These are phyloP conservation scores for Nineta flava DNA, from an alignment of 2,888 invertebrate species.

Conservation along the genomic window DNA sequence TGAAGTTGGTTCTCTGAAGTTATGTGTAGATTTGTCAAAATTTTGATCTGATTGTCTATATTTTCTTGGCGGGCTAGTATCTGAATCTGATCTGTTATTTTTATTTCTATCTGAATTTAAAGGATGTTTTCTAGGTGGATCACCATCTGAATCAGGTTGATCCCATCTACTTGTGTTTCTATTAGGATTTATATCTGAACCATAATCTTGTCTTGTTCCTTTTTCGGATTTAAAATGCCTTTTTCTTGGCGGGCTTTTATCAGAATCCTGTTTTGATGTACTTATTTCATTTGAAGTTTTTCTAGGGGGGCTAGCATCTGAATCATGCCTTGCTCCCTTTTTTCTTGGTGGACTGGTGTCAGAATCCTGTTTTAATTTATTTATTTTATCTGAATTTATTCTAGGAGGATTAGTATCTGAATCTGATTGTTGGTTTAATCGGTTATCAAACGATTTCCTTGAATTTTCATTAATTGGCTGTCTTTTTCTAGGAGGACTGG, in stretches of 20 bases:
- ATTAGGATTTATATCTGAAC: slow-evolving; percentile 23
- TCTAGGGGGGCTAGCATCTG: slow-evolving; percentile 19
- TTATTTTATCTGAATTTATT: slow-evolving; percentile 5
- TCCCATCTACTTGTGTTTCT: slow-evolving; percentile 13
- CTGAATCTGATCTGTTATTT: slow-evolving; percentile 14
- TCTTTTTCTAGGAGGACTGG: too few species aligned
- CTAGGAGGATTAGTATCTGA: not conserved
- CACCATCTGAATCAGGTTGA: slow-evolving; percentile 12
- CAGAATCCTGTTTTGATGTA: slow-evolving; percentile 16
- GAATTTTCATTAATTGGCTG: too few species aligned
- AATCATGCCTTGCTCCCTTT: slow-evolving; percentile 15
- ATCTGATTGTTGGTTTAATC: too few species aligned
- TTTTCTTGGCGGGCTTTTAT: slow-evolving; percentile 19
- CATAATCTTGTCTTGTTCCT: slow-evolving; percentile 5
- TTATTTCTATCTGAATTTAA: slow-evolving; percentile 18
- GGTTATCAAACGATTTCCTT: too few species aligned
- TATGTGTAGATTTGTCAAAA: too few species aligned
- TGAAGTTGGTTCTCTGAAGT: too few species aligned
- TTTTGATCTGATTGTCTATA: slow-evolving; percentile 20
- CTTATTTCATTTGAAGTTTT: too few species aligned
- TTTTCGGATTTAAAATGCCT: slow-evolving; percentile 1
- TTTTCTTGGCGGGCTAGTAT: slow-evolving; percentile 16
- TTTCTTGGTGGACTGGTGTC: slow-evolving; percentile 6
- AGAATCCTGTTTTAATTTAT: not conserved
- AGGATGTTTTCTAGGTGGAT: slow-evolving; percentile 16